Base-by-base conservation (phyloP, 1,140 invertebrate genomes). In the Drosophila nebulosa region DNA sequence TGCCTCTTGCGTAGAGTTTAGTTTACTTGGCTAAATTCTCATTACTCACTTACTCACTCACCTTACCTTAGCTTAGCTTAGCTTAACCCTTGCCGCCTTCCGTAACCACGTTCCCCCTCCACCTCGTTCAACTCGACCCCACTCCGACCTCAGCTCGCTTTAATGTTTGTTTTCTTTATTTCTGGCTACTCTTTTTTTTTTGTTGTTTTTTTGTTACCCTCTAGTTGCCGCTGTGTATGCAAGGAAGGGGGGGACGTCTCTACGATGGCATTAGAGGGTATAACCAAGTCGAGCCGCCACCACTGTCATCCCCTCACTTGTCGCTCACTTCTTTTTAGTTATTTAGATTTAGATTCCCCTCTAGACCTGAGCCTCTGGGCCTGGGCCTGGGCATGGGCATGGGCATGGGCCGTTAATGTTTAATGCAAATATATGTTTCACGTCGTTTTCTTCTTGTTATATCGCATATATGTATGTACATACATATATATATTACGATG, bases 101-200 rank as follows among this genome's bases (percentile, higher is more conserved):
- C 51, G n/a, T 24, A 30, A 52, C 59, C 53, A 18, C 36, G 30
- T 46, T 27, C 9, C 22, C 22, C n/a, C 51, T 24, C 42, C 26
- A 21, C 24, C 65, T 58, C 27, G 26, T 35, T 56, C 66, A 62
- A 26, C 26, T 52, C 52, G 52, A 58, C 26, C 27, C 52, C 46
- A 30, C 12, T 62, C 42, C 59, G 39, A 63, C 51, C 50, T 51
- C 2, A 35, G 50, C 61, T 64, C 46, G 71, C 46, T 86, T 85
- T 86, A 78, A 81, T 86, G 71, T 78, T 88, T 86, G 75, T 81
- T 88, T 86, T 86, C 83, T 78, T 86, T 22, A 65, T 69, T 75
- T 85, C 74, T 68, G 64, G 69, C 77, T 77, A 80, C 69, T 64
- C 64, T 63, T 69, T 75, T 52, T 63, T 62, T 61, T 60, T 62